phyloP scores from a whole-genome alignment of 2,888 invertebrate genomes.

The Rotaria socialis region DNA sequence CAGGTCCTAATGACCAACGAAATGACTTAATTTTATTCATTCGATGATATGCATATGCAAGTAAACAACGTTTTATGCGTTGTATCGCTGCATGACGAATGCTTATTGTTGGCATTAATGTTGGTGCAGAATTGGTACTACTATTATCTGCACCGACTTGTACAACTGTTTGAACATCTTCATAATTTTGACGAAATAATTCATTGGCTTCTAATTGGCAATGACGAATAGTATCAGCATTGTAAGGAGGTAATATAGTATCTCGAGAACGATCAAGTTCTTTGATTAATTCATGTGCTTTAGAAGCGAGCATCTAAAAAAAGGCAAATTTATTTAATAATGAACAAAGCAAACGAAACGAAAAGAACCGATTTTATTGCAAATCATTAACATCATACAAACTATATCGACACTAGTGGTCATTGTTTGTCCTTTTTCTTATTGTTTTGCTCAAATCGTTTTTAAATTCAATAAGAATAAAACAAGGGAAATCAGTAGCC shows the following conservation, averaged over 20 bases:
- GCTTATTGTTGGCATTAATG: conserved; percentile 42
- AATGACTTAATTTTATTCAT: conserved; percentile 43
- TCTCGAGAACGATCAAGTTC: conserved; percentile 28
- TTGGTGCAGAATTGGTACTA: not conserved
- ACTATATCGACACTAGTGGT: not conserved
- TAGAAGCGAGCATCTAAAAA: conserved; percentile 35
- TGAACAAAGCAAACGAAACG: not conserved
- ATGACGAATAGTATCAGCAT: conserved; percentile 41
- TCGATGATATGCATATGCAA: conserved; percentile 44
- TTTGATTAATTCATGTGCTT: conserved; percentile 27
- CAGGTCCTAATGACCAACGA: conserved; percentile 40
- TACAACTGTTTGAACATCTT: conserved; percentile 45
- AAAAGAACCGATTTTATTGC: not conserved
- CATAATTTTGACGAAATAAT: conserved; percentile 44
- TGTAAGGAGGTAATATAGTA: conserved; percentile 35
- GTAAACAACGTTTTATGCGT: conserved; percentile 46
- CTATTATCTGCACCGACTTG: conserved; percentile 38
- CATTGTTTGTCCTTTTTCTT: not conserved
- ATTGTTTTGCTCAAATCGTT: not conserved
- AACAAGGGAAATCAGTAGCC: not conserved
- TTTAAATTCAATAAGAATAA: not conserved
- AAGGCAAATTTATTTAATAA: too few species aligned
- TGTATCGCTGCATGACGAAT: conserved; percentile 46
- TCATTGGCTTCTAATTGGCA: conserved; percentile 42
- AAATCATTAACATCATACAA: not conserved